Evolutionary conservation across 2,113 vertebrate genomes (phyloP).

Genomic region (Chaetura pelagica): DNA sequence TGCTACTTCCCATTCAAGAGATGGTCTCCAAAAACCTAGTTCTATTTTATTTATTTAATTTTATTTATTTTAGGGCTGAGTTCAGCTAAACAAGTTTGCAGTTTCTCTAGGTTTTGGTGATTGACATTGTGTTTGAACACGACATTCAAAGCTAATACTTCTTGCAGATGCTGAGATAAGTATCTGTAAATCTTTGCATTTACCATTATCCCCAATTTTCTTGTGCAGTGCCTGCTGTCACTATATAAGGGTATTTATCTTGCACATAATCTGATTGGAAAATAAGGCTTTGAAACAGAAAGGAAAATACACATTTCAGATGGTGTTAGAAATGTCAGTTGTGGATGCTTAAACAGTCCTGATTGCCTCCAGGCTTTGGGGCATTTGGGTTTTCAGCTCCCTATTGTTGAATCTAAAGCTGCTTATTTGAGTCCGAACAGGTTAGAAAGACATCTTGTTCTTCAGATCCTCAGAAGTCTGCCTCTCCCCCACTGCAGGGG

Average conservation of each 20-base stretch:
- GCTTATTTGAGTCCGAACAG: slow-evolving; percentile 40
- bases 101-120: slow-evolving; percentile 42
- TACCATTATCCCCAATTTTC: slow-evolving; percentile 70
- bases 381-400: slow-evolving; percentile 55
- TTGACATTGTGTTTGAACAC: slow-evolving; percentile 46
- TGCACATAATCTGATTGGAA: slow-evolving; percentile 66
- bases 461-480: slow-evolving; percentile 26
- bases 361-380: slow-evolving; percentile 62
- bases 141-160: slow-evolving; percentile 57
- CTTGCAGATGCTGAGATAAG: slow-evolving; percentile 70
- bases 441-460: slow-evolving; percentile 60
- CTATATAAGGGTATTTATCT: slow-evolving; percentile 56
- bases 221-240: slow-evolving; percentile 68
- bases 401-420: slow-evolving; percentile 66
- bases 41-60: neutral
- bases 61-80: neutral
- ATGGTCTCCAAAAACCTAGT: neutral
- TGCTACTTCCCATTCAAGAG: neutral
- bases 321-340: slow-evolving; percentile 63
- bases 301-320: slow-evolving; percentile 57
- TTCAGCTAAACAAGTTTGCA: slow-evolving; percentile 14
- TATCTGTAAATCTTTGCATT: slow-evolving; percentile 71
- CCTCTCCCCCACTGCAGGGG: neutral
- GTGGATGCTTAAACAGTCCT: slow-evolving; percentile 40
- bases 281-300: slow-evolving; percentile 65